A percentile compares a stretch with the other conserved stretches of the same genome.
These are phyloP conservation scores for Megalurothrips usitatus DNA, from an alignment of 2,888 invertebrate genomes.

Conservation along the genomic window DNA sequence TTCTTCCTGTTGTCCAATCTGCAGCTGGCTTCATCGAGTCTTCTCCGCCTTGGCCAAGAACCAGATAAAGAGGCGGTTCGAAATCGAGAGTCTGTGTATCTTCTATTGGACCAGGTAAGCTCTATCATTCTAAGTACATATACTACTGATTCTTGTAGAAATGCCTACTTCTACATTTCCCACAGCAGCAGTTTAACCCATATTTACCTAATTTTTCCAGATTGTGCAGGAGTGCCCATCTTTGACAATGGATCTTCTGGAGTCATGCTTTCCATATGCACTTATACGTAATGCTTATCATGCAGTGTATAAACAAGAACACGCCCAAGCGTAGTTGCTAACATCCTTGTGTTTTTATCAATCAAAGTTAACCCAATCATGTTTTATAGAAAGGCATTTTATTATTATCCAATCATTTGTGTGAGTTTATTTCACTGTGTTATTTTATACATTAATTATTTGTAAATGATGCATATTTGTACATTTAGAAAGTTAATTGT, in stretches of 20 bases:
- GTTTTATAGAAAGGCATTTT: neutral
- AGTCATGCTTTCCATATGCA: conserved; percentile 98
- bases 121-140: neutral
- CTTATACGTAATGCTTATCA: conserved; percentile 97
- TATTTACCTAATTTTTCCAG: conserved; percentile 47
- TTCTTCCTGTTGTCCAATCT: conserved; percentile 37
- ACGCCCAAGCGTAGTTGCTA: conserved; percentile 49
- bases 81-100: conserved; percentile 94
- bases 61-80: conserved; percentile 89
- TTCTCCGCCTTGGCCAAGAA: conserved; percentile 90
- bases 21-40: conserved; percentile 86
- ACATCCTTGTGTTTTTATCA: neutral
- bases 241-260: conserved; percentile 95
- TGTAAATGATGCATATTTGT: neutral
- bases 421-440: neutral
- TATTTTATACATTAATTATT: conserved; percentile 1
- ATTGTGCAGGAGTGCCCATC: conserved; percentile 98
- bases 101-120: conserved; percentile 75
- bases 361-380: conserved; percentile 8
- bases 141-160: neutral
- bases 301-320: conserved; percentile 87
- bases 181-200: neutral
- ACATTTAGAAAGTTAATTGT: neutral
- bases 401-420: neutral
- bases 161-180: too few relatives aligned